Percentiles rank a stretch among this genome's conserved stretches.
Conservation (phyloP, 2,888 invertebrate genomes). For the Eurois occulta region DNA sequence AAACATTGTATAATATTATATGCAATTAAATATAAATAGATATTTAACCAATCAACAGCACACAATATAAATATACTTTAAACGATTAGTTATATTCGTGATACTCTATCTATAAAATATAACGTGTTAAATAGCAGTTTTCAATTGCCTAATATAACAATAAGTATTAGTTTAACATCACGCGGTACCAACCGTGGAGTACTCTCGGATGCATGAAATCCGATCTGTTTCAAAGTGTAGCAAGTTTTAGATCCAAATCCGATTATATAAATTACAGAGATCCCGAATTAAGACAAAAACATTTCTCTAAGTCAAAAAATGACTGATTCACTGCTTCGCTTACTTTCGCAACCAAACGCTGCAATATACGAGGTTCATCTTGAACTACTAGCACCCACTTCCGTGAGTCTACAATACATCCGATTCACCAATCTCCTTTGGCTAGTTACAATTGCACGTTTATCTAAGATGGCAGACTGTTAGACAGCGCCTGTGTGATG, state of each 20-base stretch:
- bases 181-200: background rate
- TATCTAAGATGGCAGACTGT: conserved; percentile 44
- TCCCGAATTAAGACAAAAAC: conserved; percentile 42
- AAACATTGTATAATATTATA: conserved; percentile 16
- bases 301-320: conserved; percentile 42
- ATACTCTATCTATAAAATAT: conserved; percentile 20
- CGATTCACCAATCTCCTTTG: conserved; percentile 54
- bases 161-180: conserved; percentile 16
- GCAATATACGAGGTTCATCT: conserved; percentile 44
- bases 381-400: conserved; percentile 51
- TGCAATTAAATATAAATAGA: conserved; percentile 40
- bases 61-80: conserved; percentile 53
- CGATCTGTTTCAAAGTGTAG: conserved; percentile 50
- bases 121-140: conserved; percentile 35
- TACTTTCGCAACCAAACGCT: conserved; percentile 40
- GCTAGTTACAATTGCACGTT: conserved; percentile 66
- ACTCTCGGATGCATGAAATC: background rate
- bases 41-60: conserved; percentile 43
- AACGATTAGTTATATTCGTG: conserved; percentile 29
- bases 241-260: conserved; percentile 62
- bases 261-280: conserved; percentile 49
- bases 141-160: conserved; percentile 40
- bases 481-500: conserved; percentile 57
- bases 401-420: conserved; percentile 36
- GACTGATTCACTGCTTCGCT: conserved; percentile 32